phyloP scores from a whole-genome alignment of 2,113 vertebrate species.

The Serinus canaria region DNA sequence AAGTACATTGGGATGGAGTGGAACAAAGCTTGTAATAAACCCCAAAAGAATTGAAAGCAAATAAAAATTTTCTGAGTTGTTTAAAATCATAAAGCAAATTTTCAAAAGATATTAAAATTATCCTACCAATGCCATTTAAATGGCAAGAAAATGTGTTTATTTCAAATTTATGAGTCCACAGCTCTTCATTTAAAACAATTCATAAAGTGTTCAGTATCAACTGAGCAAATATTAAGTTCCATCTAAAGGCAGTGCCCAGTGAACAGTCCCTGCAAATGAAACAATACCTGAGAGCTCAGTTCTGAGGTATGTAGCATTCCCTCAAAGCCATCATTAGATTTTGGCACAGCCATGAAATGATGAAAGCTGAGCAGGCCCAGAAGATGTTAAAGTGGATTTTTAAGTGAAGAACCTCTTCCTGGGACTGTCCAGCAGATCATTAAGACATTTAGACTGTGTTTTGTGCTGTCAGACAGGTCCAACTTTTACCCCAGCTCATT shows the following conservation, averaged over 20 bases:
- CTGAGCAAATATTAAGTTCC: neutral
- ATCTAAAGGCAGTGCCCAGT: neutral
- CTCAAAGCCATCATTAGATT: neutral
- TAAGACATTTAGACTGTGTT: neutral
- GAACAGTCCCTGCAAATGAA: neutral
- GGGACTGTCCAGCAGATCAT: neutral
- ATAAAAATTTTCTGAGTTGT: neutral
- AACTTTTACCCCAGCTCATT: neutral
- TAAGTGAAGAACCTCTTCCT: neutral
- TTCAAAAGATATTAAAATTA: neutral
- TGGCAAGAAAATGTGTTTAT: neutral
- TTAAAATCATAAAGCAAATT: neutral
- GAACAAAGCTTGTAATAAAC: neutral
- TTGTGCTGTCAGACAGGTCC: neutral
- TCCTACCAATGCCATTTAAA: neutral
- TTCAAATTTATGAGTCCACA: neutral
- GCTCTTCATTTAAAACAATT: neutral
- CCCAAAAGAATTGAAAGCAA: neutral
- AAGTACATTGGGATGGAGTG: neutral
- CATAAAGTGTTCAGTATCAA: neutral
- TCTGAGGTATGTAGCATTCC: neutral
- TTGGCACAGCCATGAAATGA: neutral
- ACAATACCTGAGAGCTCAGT: neutral
- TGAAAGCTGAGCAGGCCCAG: neutral
- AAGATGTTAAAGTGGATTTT: neutral